phyloP scores from a whole-genome alignment of 2,113 vertebrate genomes.

The Sceloporus undulatus region DNA sequence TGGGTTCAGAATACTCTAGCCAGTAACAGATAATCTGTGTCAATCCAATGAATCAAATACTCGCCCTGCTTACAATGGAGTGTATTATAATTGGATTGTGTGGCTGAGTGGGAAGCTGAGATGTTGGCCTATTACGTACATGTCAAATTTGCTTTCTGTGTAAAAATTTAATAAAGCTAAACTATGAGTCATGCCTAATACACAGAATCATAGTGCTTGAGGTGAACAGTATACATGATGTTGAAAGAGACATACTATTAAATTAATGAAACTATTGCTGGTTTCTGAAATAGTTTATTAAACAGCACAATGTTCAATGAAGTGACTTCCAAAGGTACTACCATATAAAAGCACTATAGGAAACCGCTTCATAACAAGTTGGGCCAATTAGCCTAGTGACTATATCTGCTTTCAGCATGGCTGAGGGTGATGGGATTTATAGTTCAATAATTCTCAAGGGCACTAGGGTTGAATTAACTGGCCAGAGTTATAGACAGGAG shows the following conservation, averaged over 20 bases:
- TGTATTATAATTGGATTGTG: conserved; percentile 30
- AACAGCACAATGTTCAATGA: not conserved
- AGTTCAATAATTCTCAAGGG: not conserved
- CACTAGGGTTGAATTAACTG: not conserved
- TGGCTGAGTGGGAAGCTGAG: not conserved
- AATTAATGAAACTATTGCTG: not conserved
- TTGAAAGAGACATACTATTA: not conserved
- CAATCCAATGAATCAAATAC: conserved; percentile 15
- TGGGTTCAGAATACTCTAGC: conserved; percentile 27
- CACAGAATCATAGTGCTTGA: not conserved
- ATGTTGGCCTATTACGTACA: conserved; percentile 22
- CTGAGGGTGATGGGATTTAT: not conserved
- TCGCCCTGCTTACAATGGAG: not conserved
- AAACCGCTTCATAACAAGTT: not conserved
- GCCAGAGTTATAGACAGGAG: not conserved
- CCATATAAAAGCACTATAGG: not conserved
- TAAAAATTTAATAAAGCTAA: conserved; percentile 12
- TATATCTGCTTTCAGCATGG: not conserved
- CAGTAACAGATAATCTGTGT: conserved; percentile 34
- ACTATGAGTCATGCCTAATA: not conserved
- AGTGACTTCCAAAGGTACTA: not conserved
- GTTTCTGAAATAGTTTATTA: not conserved
- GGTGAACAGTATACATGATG: not conserved
- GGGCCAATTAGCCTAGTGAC: not conserved
- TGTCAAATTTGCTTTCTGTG: not conserved